Base-by-base conservation (phyloP, 2,888 invertebrate genomes). In the Dolomedes plantarius region DNA sequence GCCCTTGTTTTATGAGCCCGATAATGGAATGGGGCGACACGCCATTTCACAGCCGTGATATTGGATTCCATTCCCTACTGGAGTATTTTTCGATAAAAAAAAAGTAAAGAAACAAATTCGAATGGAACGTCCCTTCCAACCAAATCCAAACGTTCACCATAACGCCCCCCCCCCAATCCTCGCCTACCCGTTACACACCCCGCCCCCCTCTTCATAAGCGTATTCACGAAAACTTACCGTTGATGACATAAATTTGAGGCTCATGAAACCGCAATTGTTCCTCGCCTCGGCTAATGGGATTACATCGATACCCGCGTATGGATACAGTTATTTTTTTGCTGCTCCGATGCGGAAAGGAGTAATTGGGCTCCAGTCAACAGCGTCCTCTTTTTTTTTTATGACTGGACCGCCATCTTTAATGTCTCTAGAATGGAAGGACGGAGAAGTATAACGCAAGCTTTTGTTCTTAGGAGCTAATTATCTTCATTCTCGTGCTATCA, bases 1-100 rank as follows among this genome's bases (percentile, higher is more conserved):
- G 85, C 79, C 79, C 78, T 86, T 86, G 85, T 86, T 86, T 86
- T 86, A 86, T 86, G 79, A 74, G 79, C 41, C 46, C 39, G 85
- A 79, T 86, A 86, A 86, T 86, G 78, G 85, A 79, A 86, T 79
- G 73, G 78, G 64, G 68, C 74, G 78, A 74, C 85, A 74, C 39
- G 78, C 85, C 78, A 71, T 86, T 79, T 79, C 79, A 68, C 16
- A 69, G 74, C 50, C 73, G 36, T 62, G 73, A 75, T 86, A 86
- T 78, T 79, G 79, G 85, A 79, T 86, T 86, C 79, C 79, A 86
- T 86, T 79, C 79, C 85, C 83, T 73, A 77, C 32, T 28, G 83
- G 77, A 85, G 77, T 73, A 85, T 77, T 85, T 85, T 73, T 50
- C 36, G 9, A 74, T 36, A 69, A 28, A 67, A 28, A 41, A 41